Conservation (phyloP, 2,888 invertebrate species). For the Carpatolechia fugitivella region DNA sequence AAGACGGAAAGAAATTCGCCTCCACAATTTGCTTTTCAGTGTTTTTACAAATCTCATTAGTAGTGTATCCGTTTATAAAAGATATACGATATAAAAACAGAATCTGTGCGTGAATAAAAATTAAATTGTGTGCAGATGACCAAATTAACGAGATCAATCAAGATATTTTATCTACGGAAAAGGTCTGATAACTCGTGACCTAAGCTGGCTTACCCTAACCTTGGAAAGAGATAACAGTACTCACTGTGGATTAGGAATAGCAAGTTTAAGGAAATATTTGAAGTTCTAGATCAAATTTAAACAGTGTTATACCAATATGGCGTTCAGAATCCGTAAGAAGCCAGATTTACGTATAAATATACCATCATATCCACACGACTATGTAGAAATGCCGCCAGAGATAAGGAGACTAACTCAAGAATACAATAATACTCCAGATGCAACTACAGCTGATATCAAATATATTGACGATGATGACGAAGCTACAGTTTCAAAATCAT, state of each 20-base stretch:
- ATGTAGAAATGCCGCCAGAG: conserved; percentile 64
- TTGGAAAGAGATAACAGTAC: conserved; percentile 11
- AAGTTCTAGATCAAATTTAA: conserved; percentile 1
- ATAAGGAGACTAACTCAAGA: conserved; percentile 44
- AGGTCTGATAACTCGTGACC: conserved; percentile 1
- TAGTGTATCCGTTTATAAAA: too few species aligned
- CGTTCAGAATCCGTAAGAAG: conserved; percentile 50
- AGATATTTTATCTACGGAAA: conserved; percentile 5
- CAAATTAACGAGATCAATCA: conserved; percentile 5
- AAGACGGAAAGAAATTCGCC: conserved; percentile 44
- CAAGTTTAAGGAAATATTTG: conserved; percentile 15
- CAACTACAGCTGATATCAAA: conserved; percentile 34
- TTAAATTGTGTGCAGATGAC: background rate
- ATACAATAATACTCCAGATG: conserved; percentile 33
- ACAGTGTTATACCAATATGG: background rate
- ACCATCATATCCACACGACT: conserved; percentile 59
- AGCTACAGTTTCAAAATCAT: conserved; percentile 1
- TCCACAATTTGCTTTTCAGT: conserved; percentile 23
- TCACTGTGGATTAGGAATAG: conserved; percentile 8
- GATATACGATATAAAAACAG: too few species aligned
- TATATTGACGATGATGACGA: conserved; percentile 37
- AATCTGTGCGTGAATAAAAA: too few species aligned
- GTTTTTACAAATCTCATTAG: background rate
- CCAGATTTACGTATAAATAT: conserved; percentile 60
- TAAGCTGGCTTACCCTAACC: conserved; percentile 2